These are phyloP conservation scores for Orthonevra nobilis DNA, from an alignment of 2,888 invertebrate species.

Conservation along the genomic window DNA sequence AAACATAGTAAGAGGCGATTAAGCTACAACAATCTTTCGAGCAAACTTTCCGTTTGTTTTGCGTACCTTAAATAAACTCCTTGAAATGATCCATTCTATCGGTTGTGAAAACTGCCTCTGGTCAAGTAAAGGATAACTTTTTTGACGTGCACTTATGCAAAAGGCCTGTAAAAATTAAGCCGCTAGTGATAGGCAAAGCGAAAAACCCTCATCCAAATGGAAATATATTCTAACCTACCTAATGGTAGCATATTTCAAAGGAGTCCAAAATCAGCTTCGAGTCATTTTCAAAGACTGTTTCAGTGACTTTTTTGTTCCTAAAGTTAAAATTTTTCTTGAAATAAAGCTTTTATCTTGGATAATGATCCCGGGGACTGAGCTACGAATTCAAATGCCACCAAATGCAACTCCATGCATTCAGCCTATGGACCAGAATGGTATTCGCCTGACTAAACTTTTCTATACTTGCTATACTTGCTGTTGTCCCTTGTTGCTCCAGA, in stretches of 20 bases:
- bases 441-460: slow-evolving; percentile 26
- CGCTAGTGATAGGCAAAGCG: too few species aligned
- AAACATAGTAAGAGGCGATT: too few species aligned
- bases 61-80: too few species aligned
- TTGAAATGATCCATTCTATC: too few species aligned
- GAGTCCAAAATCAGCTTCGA: slow-evolving; percentile 11
- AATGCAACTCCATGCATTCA: slow-evolving; percentile 9
- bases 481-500: slow-evolving; percentile 23
- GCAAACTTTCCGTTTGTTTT: too few species aligned
- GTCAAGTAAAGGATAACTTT: slow-evolving; percentile 23
- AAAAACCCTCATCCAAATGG: slow-evolving; percentile 10
- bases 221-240: slow-evolving; percentile 12
- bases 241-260: slow-evolving; percentile 7
- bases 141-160: slow-evolving; percentile 14
- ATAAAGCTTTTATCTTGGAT: slow-evolving; percentile 14
- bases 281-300: slow-evolving; percentile 17
- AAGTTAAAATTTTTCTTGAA: slow-evolving; percentile 2
- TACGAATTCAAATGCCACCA: slow-evolving; percentile 8
- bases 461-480: slow-evolving; percentile 17
- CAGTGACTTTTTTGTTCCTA: slow-evolving; percentile 1
- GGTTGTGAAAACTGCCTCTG: slow-evolving; percentile 20
- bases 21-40: too few species aligned
- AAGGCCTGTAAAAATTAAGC: neutral
- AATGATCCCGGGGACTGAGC: slow-evolving; percentile 11
- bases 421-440: slow-evolving; percentile 25